Evolutionary conservation across 2,888 invertebrate genomes (phyloP), one percentile per base, ranked within the genome.

Genomic region (Amphipoea oculea): DNA sequence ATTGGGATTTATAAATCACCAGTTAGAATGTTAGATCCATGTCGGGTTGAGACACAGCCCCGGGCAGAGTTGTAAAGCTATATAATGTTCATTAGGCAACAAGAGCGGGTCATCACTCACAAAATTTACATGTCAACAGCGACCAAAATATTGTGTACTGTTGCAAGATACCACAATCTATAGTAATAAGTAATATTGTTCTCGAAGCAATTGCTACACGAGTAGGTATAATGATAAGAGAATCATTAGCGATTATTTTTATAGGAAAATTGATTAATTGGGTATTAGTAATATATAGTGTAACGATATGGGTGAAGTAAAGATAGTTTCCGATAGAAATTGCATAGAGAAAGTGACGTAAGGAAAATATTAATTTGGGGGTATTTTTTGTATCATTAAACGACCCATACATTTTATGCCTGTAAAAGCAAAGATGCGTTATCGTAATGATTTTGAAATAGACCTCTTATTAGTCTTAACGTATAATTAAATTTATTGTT

Each of bases 1-100:
- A 88, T 86, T 87, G 87, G 71, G 76, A 73, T 79, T 71, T 75
- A 85, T 87, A 89, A 90, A 89, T 89, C 82, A 79, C 54, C 29
- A 60, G 81, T 78, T 84, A 42, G 71, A 71, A 71, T 60, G 60
- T 42, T 71, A 82, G 82, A 80, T 78, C 62, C 78, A 79, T 72
- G 81, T 78, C 84, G 79, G 20, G 69, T 83, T 78, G 83, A 73
- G 79, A 69, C 81, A 78, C 69, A 74, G 84, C 89, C 81, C 48
- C 78, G 67, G 89, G 88, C 89, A 66, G 79, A 42, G 77, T 81
- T 74, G 62, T 83, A 82, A 76, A 85, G 79, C 79, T 69, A 75
- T 84, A 80, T 84, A 82, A 84, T 88, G 79, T 85, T 79, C 81
- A 82, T 89, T 86, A 76, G 65, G 82, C 81, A 89, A 88, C 71